These are phyloP conservation scores for Pseudochirops cupreus DNA, from an alignment of 2,797 vertebrate species.

Conservation along the genomic window DNA sequence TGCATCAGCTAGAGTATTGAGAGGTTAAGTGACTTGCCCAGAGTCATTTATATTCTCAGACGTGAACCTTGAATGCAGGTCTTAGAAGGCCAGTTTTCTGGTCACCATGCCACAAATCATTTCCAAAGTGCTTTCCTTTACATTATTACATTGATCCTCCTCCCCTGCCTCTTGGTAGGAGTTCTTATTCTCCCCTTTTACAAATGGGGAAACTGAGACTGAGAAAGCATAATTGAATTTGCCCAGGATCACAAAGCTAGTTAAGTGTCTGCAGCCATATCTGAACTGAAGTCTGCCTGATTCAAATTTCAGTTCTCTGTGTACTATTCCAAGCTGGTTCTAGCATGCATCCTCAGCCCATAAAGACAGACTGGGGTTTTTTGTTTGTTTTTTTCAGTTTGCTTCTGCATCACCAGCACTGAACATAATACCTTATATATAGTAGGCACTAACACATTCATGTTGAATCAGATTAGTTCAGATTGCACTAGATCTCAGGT, in stretches of 20 bases:
- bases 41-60: neutral
- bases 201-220: neutral
- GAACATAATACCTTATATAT: neutral
- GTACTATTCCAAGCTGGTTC: neutral
- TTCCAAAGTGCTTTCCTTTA: neutral
- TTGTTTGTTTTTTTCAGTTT: neutral
- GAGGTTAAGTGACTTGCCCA: neutral
- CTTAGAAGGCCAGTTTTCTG: neutral
- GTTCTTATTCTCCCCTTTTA: neutral
- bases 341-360: neutral
- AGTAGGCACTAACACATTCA: slow-evolving; percentile 1
- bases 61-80: neutral
- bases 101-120: neutral
- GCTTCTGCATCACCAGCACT: neutral
- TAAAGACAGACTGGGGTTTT: neutral
- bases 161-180: neutral
- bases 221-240: neutral
- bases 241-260: neutral
- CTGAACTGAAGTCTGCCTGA: slow-evolving; percentile 34
- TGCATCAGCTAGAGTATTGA: neutral
- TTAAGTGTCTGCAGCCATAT: slow-evolving; percentile 16
- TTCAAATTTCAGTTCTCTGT: slow-evolving; percentile 25
- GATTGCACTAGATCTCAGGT: neutral
- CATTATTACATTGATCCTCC: neutral
- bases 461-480: neutral